A percentile compares a stretch with the other conserved stretches of the same genome.
Evolutionary conservation across 2,797 vertebrate species (phyloP).

Genomic region (Micropoecilia bifurca): DNA sequence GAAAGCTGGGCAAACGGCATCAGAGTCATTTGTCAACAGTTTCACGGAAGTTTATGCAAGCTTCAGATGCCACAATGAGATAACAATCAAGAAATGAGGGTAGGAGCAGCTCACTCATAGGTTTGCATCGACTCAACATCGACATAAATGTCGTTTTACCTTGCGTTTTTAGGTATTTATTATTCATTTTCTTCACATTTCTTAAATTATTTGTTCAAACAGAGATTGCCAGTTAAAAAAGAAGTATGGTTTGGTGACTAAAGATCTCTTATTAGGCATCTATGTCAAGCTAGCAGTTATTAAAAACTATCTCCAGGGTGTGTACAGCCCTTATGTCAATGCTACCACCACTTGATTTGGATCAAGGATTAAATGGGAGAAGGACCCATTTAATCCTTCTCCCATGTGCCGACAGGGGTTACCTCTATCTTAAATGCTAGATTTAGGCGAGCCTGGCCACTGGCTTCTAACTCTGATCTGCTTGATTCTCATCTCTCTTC

Average conservation of each 20-base stretch:
- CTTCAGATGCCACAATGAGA: background rate
- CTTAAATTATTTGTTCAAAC: background rate
- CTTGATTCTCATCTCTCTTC: too few relatives aligned
- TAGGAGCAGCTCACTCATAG: background rate
- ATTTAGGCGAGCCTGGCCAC: background rate
- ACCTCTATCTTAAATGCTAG: background rate
- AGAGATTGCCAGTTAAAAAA: background rate
- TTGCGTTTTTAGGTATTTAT: background rate
- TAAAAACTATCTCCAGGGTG: background rate
- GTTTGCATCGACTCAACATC: background rate
- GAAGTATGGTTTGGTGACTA: background rate
- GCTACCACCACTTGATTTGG: background rate
- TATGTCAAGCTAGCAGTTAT: background rate
- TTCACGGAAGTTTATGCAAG: background rate
- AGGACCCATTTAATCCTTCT: too few relatives aligned
- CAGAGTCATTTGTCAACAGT: background rate
- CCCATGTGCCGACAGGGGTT: background rate
- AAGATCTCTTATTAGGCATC: background rate
- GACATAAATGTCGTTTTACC: background rate
- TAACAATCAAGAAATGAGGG: background rate
- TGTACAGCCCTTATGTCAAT: background rate
- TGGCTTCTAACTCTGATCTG: too few relatives aligned
- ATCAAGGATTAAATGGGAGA: background rate
- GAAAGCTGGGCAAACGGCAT: background rate
- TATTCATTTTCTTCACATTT: background rate